A percentile compares a stretch with the other conserved stretches of the same genome.
Conservation (phyloP, 1,140 invertebrate species). For the Heliconius melpomene region DNA sequence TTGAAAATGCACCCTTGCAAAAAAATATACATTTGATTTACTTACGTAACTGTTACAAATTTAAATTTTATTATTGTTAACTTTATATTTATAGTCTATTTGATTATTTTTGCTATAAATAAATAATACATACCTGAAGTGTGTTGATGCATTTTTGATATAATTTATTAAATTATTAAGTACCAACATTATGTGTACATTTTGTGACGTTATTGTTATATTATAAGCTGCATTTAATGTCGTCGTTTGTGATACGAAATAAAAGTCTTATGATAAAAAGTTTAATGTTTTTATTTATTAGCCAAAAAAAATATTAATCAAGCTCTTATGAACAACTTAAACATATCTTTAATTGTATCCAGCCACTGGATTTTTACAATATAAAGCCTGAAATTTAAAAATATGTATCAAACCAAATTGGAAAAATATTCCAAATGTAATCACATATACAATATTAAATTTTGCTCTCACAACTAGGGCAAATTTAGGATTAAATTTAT, state of each 20-base stretch:
- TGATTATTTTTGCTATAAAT: slow-evolving; percentile 12
- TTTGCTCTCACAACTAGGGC: no score
- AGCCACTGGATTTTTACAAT: not conserved
- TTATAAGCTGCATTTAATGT: slow-evolving; percentile 79
- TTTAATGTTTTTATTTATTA: slow-evolving; percentile 39
- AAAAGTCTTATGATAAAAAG: slow-evolving; percentile 53
- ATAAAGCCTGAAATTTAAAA: not conserved
- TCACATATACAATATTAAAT: no score
- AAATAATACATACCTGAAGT: slow-evolving; percentile 35
- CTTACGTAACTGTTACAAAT: slow-evolving; percentile 8
- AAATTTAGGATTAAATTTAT: no score
- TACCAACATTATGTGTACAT: slow-evolving; percentile 57
- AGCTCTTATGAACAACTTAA: not conserved
- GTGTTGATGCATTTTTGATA: slow-evolving; percentile 41
- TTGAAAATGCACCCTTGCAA: not conserved
- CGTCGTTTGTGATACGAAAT: slow-evolving; percentile 74
- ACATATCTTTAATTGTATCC: not conserved
- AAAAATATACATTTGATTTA: slow-evolving; percentile 6
- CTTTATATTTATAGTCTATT: slow-evolving; percentile 15
- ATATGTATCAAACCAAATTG: no score
- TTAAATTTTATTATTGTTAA: slow-evolving; percentile 24
- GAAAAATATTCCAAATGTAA: no score
- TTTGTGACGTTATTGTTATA: slow-evolving; percentile 76
- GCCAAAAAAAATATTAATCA: not conserved
- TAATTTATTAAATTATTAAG: slow-evolving; percentile 41